Conservation (phyloP, 2,888 invertebrate species). For the Antitype chi region DNA sequence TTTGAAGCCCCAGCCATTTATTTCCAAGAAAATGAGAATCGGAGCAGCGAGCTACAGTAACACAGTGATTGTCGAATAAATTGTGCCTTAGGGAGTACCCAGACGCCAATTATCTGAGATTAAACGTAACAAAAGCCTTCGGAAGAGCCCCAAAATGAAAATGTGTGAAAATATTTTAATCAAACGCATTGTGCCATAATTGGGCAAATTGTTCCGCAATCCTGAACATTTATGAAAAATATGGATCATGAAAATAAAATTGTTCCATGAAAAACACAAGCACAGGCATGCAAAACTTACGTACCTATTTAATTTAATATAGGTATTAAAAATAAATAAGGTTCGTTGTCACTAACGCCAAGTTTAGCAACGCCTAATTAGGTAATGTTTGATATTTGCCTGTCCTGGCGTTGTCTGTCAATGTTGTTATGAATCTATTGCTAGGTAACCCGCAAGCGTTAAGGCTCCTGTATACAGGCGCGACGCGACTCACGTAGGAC, state of each 20-base stretch:
- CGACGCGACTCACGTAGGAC: too few species aligned
- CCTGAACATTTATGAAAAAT: constrained; percentile 16
- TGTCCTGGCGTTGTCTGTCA: too few species aligned
- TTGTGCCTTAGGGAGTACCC: constrained; percentile 57
- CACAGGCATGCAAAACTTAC: too few species aligned
- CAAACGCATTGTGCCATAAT: constrained; percentile 49
- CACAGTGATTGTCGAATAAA: constrained; percentile 62
- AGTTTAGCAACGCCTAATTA: not conserved
- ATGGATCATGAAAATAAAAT: constrained; percentile 1
- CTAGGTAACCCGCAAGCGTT: too few species aligned
- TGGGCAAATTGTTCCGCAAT: constrained; percentile 35
- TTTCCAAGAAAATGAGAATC: constrained; percentile 57
- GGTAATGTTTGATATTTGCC: not conserved
- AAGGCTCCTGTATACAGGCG: too few species aligned
- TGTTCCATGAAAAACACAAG: not conserved
- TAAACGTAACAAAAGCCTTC: constrained; percentile 53
- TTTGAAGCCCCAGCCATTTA: constrained; percentile 47
- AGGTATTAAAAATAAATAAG: not conserved
- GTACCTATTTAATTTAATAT: not conserved
- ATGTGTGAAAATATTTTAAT: constrained; percentile 61
- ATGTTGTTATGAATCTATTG: too few species aligned
- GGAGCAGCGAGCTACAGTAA: constrained; percentile 34
- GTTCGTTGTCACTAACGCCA: not conserved
- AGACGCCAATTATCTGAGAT: constrained; percentile 63
- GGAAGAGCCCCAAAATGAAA: constrained; percentile 44